Evolutionary conservation across 2,888 invertebrate genomes (phyloP).

Genomic region (Cyaniris semiargus): DNA sequence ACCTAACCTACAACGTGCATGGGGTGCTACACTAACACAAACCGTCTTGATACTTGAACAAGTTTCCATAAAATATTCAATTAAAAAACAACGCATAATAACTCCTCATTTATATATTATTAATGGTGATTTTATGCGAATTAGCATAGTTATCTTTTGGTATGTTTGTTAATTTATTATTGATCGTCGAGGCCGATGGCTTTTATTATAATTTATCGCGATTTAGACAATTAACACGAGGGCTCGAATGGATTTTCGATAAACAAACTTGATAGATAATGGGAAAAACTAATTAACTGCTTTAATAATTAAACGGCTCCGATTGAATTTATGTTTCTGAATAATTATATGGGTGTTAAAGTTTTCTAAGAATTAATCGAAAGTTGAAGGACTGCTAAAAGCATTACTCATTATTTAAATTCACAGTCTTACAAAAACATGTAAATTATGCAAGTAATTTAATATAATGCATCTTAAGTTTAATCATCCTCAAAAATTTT

Average conservation of each 20-base stretch:
- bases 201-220: constrained; percentile 11
- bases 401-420: background rate
- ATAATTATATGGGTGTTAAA: background rate
- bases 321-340: background rate
- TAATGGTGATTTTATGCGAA: constrained; percentile 17
- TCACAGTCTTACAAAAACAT: too few species aligned
- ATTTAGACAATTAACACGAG: background rate
- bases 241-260: constrained; percentile 9
- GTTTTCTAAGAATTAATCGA: background rate
- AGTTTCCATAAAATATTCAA: constrained; percentile 20
- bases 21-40: constrained; percentile 48
- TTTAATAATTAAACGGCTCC: background rate
- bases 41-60: constrained; percentile 62
- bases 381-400: background rate
- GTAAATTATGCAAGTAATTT: too few species aligned
- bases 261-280: constrained; percentile 8
- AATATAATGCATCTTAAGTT: too few species aligned
- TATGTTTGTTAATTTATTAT: constrained; percentile 11
- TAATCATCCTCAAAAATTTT: too few species aligned
- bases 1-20: constrained; percentile 72
- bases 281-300: constrained; percentile 11
- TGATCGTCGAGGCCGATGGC: background rate
- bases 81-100: constrained; percentile 40
- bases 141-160: constrained; percentile 5
- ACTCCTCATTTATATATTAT: constrained; percentile 2